Conservation (phyloP, 2,797 vertebrate genomes). For the Molothrus aeneus region DNA sequence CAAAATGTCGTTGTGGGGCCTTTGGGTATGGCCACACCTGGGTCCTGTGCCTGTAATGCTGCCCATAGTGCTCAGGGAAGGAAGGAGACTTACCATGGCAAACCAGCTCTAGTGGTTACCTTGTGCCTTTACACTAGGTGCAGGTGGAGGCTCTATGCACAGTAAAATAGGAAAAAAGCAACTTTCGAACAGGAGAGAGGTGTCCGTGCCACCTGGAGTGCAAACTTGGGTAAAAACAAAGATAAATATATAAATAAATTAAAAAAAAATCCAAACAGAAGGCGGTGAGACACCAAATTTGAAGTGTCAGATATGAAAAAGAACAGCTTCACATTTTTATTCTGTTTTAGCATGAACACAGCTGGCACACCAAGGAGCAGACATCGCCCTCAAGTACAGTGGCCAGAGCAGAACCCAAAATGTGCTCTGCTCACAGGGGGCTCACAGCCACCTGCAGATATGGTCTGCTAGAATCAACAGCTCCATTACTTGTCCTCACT, state of each 20-base stretch:
- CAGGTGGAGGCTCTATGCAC: background rate
- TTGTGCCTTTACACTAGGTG: conserved; percentile 37
- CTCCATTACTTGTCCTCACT: background rate
- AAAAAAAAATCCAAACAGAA: background rate
- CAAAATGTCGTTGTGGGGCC: background rate
- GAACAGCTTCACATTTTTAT: background rate
- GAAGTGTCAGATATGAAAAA: background rate
- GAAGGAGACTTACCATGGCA: conserved; percentile 51
- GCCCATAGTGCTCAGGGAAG: background rate
- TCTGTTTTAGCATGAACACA: background rate
- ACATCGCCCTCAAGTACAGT: fast-evolving
- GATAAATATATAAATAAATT: background rate
- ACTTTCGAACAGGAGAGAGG: background rate
- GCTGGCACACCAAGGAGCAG: background rate
- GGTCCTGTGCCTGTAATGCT: background rate
- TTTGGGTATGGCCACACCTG: background rate
- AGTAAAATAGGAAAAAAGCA: conserved; percentile 25
- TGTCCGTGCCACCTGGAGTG: background rate
- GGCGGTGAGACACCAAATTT: background rate
- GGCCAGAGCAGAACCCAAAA: background rate
- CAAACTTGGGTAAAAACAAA: background rate
- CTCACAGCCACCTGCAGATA: background rate
- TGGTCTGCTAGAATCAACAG: background rate
- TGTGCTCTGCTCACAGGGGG: background rate
- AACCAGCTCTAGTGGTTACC: conserved; percentile 1